A percentile compares a stretch with the other conserved stretches of the same genome.
phyloP scores from a whole-genome alignment of 2,797 vertebrate species.

The Poecilia wingei region DNA sequence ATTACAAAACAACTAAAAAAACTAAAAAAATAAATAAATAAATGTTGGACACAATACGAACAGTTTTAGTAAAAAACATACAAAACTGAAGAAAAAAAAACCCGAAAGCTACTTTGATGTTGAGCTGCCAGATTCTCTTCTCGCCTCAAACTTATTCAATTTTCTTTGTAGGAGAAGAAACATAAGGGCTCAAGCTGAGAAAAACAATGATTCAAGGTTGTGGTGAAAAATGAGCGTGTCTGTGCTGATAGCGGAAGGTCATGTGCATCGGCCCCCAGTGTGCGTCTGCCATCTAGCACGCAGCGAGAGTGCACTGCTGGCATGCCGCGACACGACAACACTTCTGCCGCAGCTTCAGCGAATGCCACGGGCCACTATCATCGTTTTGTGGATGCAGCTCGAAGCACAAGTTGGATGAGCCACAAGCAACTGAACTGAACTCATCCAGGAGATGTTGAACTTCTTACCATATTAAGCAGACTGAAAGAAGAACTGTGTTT shows the following conservation, averaged over 20 bases:
- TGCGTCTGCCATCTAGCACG: slow-evolving; percentile 75
- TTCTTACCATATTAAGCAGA: slow-evolving; percentile 18
- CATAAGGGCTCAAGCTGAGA: slow-evolving; percentile 72
- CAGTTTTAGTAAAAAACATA: slow-evolving; percentile 41
- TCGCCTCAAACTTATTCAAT: slow-evolving; percentile 61
- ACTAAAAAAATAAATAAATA: background rate
- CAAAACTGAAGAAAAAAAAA: slow-evolving; percentile 23
- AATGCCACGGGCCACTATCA: slow-evolving; percentile 38
- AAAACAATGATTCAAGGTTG: slow-evolving; percentile 82
- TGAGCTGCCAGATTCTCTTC: slow-evolving; percentile 39
- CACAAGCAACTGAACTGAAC: slow-evolving; percentile 50
- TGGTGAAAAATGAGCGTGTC: slow-evolving; percentile 78
- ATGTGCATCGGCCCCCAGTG: slow-evolving; percentile 74
- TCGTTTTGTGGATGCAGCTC: slow-evolving; percentile 36
- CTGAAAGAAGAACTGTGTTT: background rate
- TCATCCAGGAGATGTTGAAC: slow-evolving; percentile 48
- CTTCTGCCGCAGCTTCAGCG: slow-evolving; percentile 30
- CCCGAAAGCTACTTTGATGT: slow-evolving; percentile 3
- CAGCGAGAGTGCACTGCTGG: slow-evolving; percentile 70
- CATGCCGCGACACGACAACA: slow-evolving; percentile 47
- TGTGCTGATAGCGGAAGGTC: slow-evolving; percentile 78
- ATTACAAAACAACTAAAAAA: slow-evolving; percentile 25
- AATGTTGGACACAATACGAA: slow-evolving; percentile 22
- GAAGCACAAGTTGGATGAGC: slow-evolving; percentile 37
- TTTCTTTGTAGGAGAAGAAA: slow-evolving; percentile 64